phyloP scores from a whole-genome alignment of 2,888 invertebrate genomes.

The Drosophila borborema region DNA sequence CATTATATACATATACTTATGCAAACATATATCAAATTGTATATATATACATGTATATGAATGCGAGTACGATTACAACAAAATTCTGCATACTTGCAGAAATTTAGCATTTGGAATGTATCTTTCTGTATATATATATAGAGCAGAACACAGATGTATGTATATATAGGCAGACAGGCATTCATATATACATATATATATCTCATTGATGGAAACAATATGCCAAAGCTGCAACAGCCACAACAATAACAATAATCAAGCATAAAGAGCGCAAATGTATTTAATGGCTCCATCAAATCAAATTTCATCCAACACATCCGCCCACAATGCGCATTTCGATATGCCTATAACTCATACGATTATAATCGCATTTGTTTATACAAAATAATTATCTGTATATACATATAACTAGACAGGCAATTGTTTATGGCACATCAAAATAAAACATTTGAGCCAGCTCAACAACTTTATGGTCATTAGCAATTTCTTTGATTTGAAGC shows the following conservation, averaged over 20 bases:
- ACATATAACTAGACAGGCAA: slow-evolving; percentile 1
- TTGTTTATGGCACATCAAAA: slow-evolving; percentile 50
- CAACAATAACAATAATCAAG: slow-evolving; percentile 25
- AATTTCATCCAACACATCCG: slow-evolving; percentile 62
- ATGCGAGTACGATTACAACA: slow-evolving; percentile 14
- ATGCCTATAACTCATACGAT: slow-evolving; percentile 34
- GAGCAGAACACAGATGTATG: slow-evolving; percentile 32
- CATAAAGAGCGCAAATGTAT: slow-evolving; percentile 49
- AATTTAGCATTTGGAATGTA: slow-evolving; percentile 26
- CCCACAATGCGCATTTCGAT: slow-evolving; percentile 33
- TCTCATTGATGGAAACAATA: slow-evolving; percentile 55
- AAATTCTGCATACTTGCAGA: slow-evolving; percentile 46
- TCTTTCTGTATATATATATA: slow-evolving; percentile 22
- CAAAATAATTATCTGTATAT: slow-evolving; percentile 13
- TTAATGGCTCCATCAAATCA: slow-evolving; percentile 64
- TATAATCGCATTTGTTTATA: slow-evolving; percentile 31
- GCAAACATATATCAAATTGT: not conserved
- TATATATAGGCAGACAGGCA: not conserved
- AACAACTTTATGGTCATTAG: slow-evolving; percentile 49
- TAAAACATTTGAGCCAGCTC: slow-evolving; percentile 41
- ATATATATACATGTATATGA: not conserved
- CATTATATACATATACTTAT: not conserved
- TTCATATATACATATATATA: not conserved
- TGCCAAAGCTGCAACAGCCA: slow-evolving; percentile 44
- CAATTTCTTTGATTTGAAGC: not conserved